Base-by-base conservation (phyloP, 1,140 invertebrate species). In the Drusus annulatus region DNA sequence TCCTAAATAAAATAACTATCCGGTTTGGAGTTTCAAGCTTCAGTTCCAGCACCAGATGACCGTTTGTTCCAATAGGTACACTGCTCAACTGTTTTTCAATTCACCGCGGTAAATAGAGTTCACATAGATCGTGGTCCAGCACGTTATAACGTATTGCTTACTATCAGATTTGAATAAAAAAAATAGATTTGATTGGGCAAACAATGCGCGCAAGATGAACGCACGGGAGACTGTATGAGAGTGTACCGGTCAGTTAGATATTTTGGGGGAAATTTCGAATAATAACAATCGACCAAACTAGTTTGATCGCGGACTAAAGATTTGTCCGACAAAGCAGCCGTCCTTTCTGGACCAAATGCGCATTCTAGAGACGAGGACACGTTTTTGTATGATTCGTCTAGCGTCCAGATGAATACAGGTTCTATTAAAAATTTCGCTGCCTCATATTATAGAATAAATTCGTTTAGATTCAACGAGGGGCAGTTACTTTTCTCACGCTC, bases 231-330 rank as follows among this genome's bases (percentile, higher is more conserved):
- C n/a, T 54, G 36, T 52, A 71, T 71, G 13, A 58, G 54, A 58
- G 31, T n/a, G 71, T 56, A 75, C 71, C 28, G 71, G 75, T 76
- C 56, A 76, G 19, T 50, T 15, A 60, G 17, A 71, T 65, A n/a
- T 71, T 79, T 79, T 45, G 77, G 77, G 77, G 68, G 77, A 71
- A 71, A 79, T 71, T 7, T 69, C 73, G 77, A 63, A 76, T 76
- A 28, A 76, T 76, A 78, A 78, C 62, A 62, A 10, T 25, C 50
- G 7, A 68, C 15, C 16, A 79, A 79, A 79, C 77, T 71, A 79
- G 77, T 79, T 79, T 79, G 16, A 71, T 36, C 50, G 25, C 21
- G 51, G 50, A 60, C 25, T 56, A 78, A 78, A 58, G 65, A 73
- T 79, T 62, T n/a, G 7, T 50, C 65, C 62, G 21, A 31, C 51